Percentiles rank a stretch among this genome's conserved stretches.
Evolutionary conservation across 1,140 invertebrate species (phyloP).

Genomic region (Helicorthomorpha holstii): DNA sequence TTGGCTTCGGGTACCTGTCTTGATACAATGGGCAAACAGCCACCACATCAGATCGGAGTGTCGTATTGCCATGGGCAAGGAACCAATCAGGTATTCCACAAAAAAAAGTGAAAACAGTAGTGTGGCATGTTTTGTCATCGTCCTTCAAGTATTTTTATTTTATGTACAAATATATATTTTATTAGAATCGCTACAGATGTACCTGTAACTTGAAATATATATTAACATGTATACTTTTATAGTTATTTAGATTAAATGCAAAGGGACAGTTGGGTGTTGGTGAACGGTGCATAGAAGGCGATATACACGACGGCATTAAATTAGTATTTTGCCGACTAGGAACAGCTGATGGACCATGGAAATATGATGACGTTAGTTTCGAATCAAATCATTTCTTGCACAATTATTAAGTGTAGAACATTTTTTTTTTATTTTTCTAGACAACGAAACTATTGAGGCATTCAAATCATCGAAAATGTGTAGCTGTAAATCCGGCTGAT

Average conservation of each 20-base stretch:
- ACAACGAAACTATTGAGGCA: constrained; percentile 57
- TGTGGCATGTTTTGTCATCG: background rate
- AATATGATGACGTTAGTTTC: constrained; percentile 48
- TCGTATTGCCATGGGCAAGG: constrained; percentile 81
- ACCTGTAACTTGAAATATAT: too few species aligned
- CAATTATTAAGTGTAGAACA: constrained; percentile 1
- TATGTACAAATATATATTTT: too few species aligned
- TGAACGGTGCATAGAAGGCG: constrained; percentile 84
- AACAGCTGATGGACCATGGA: constrained; percentile 84
- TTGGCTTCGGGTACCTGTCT: constrained; percentile 59
- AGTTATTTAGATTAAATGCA: constrained; percentile 77
- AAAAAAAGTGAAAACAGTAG: too few species aligned
- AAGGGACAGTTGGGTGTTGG: constrained; percentile 88
- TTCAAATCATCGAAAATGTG: constrained; percentile 59
- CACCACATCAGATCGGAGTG: constrained; percentile 64
- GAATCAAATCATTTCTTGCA: constrained; percentile 3
- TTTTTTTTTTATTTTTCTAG: constrained; percentile 24
- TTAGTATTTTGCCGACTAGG: constrained; percentile 75
- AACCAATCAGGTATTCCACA: constrained; percentile 84
- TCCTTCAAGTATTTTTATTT: too few species aligned
- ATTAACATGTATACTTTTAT: constrained; percentile 18
- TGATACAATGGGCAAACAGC: constrained; percentile 72
- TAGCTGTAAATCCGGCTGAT: constrained; percentile 67
- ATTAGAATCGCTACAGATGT: too few species aligned
- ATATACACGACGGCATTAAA: constrained; percentile 63